Conservation (phyloP, 2,113 vertebrate genomes). For the Pelvicachromis taeniatus region DNA sequence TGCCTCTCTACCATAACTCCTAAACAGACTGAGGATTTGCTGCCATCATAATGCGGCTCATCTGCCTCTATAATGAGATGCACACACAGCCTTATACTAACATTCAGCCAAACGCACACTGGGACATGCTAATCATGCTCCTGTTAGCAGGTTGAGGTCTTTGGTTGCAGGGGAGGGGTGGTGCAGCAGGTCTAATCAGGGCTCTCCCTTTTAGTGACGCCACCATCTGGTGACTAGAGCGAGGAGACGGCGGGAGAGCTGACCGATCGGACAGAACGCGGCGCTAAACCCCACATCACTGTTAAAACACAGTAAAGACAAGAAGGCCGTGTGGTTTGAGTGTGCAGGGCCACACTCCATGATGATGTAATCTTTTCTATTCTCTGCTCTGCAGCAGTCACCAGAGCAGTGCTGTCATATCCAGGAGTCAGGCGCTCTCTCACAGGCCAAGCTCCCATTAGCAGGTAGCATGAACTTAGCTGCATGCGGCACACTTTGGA, state of each 20-base stretch:
- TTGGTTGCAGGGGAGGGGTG: background rate
- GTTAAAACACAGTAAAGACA: background rate
- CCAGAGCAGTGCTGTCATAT: background rate
- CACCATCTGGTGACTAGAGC: rapidly evolving
- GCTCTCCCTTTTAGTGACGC: background rate
- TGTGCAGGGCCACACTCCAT: rapidly evolving
- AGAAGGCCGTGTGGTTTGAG: background rate
- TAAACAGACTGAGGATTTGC: too few relatives aligned
- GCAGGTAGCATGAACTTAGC: background rate
- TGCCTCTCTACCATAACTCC: too few relatives aligned
- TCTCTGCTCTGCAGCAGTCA: background rate
- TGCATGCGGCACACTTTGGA: background rate
- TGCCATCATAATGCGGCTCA: too few relatives aligned
- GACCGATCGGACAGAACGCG: rapidly evolving
- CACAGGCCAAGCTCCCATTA: background rate
- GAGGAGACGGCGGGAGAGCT: background rate
- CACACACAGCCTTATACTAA: background rate
- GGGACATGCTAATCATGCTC: background rate
- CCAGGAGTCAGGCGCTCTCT: background rate
- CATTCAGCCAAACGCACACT: background rate
- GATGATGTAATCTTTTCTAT: background rate
- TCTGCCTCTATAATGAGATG: background rate
- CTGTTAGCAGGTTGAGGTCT: background rate
- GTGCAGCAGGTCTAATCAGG: background rate
- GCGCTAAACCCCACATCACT: background rate